Evolutionary conservation across 2,113 vertebrate species (phyloP).

Genomic region (Channa argus): DNA sequence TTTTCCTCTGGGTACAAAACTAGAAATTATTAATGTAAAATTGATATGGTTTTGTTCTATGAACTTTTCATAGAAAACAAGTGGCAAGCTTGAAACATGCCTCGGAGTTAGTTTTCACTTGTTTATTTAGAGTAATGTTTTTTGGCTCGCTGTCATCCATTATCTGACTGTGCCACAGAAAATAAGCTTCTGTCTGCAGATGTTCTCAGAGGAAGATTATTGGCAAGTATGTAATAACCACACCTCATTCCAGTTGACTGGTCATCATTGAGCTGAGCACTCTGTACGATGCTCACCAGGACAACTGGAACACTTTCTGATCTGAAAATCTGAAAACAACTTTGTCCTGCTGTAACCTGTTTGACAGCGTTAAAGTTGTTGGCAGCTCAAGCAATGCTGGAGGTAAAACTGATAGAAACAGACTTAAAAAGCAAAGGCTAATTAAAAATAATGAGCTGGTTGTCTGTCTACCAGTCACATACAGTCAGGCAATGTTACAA

Average conservation of each 20-base stretch:
- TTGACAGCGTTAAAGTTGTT: conserved; percentile 26
- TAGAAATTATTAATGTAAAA: conserved; percentile 22
- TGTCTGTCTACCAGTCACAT: conserved; percentile 26
- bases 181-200: conserved; percentile 54
- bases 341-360: conserved; percentile 43
- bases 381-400: conserved; percentile 8
- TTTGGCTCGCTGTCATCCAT: conserved; percentile 38
- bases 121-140: conserved; percentile 40
- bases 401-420: conserved; percentile 35
- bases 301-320: conserved; percentile 34
- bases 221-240: conserved; percentile 46
- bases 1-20: conserved; percentile 7
- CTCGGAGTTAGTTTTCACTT: conserved; percentile 22
- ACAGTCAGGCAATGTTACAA: conserved; percentile 13
- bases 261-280: conserved; percentile 31
- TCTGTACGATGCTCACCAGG: conserved; percentile 23
- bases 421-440: conserved; percentile 14
- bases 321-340: conserved; percentile 13
- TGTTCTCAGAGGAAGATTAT: conserved; percentile 56
- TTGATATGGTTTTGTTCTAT: conserved; percentile 7
- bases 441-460: conserved; percentile 61
- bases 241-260: conserved; percentile 42
- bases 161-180: conserved; percentile 40
- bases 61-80: conserved; percentile 25
- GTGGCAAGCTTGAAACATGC: conserved; percentile 27